phyloP scores from a whole-genome alignment of 2,888 invertebrate species.

The Caradrina kadenii region DNA sequence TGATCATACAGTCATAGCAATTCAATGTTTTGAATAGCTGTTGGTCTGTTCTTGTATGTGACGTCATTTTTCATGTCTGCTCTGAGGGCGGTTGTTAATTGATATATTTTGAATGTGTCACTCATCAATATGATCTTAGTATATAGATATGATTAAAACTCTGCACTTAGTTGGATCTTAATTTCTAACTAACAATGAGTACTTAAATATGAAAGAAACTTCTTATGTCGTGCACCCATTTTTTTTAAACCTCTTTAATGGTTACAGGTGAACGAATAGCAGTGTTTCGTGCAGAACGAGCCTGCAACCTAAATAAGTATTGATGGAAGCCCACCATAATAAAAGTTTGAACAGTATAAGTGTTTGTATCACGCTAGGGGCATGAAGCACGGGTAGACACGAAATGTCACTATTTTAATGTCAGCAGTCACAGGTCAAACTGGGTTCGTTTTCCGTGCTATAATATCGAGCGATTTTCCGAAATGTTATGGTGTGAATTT shows the following conservation, averaged over 20 bases:
- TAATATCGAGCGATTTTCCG: conserved; percentile 36
- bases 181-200: neutral
- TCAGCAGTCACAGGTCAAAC: conserved; percentile 66
- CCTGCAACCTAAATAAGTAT: conserved; percentile 57
- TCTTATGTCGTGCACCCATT: neutral
- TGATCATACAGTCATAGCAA: conserved; percentile 44
- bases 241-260: conserved; percentile 5
- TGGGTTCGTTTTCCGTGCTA: conserved; percentile 46
- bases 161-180: neutral
- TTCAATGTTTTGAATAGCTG: conserved; percentile 30
- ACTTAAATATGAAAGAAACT: conserved; percentile 11
- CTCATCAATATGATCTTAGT: neutral
- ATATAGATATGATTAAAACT: neutral
- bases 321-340: conserved; percentile 63
- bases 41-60: conserved; percentile 12
- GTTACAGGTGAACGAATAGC: conserved; percentile 11
- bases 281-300: conserved; percentile 29
- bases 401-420: conserved; percentile 75
- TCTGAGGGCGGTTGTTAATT: conserved; percentile 9
- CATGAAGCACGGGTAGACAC: conserved; percentile 64
- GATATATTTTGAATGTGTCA: conserved; percentile 16
- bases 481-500: conserved; percentile 36
- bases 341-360: conserved; percentile 71
- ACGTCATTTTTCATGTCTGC: conserved; percentile 23
- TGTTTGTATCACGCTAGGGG: conserved; percentile 71